These are phyloP conservation scores for Dascillus cervinus DNA, from an alignment of 2,888 invertebrate species.

Conservation along the genomic window DNA sequence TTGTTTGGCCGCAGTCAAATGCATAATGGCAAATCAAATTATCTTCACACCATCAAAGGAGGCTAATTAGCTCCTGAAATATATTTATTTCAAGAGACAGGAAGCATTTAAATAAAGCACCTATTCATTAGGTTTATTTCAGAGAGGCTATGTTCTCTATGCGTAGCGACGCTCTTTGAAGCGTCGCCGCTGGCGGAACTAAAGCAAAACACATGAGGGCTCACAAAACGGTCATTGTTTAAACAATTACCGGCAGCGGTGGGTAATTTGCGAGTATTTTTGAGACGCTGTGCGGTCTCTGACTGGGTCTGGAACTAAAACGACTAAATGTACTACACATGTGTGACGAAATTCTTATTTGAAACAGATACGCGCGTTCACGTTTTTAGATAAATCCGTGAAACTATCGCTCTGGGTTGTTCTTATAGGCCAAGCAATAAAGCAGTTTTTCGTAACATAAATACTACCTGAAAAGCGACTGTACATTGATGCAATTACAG, in stretches of 20 bases:
- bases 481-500: too few relatives aligned
- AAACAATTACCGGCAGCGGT: constrained; percentile 33
- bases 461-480: too few relatives aligned
- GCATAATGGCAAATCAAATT: constrained; percentile 22
- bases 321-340: constrained; percentile 27
- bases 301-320: constrained; percentile 25
- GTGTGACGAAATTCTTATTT: constrained; percentile 23
- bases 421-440: too few relatives aligned
- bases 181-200: constrained; percentile 35
- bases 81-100: constrained; percentile 37
- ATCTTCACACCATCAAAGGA: constrained; percentile 32
- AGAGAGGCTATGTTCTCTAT: constrained; percentile 24
- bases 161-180: constrained; percentile 33
- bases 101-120: constrained; percentile 39
- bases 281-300: constrained; percentile 30
- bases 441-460: too few relatives aligned
- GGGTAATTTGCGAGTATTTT: constrained; percentile 34
- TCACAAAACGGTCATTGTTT: constrained; percentile 34
- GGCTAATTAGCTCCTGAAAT: constrained; percentile 36
- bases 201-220: constrained; percentile 37
- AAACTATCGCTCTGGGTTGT: too few relatives aligned
- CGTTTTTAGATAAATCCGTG: constrained; percentile 17
- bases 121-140: constrained; percentile 36
- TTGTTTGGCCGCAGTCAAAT: constrained; percentile 6
- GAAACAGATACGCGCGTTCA: constrained; percentile 24